A percentile compares a stretch with the other conserved stretches of the same genome.
These are phyloP conservation scores for Scatophagus argus DNA, from an alignment of 2,113 vertebrate species.

Conservation along the genomic window DNA sequence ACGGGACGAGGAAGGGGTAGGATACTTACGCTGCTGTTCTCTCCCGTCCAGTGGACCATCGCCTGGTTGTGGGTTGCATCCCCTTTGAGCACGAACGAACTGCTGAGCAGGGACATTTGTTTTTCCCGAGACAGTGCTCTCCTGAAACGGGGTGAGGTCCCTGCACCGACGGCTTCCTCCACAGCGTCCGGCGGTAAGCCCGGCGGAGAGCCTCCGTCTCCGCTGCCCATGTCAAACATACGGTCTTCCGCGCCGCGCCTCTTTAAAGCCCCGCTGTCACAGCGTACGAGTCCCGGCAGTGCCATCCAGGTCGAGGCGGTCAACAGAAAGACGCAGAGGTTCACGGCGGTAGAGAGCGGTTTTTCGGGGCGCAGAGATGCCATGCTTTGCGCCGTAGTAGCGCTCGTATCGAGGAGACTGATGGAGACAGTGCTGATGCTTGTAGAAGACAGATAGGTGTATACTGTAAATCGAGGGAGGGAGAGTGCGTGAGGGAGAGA, in stretches of 20 bases:
- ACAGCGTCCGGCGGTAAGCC: slow-evolving; percentile 50
- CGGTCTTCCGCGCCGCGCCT: slow-evolving; percentile 70
- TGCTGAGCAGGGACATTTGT: slow-evolving; percentile 90
- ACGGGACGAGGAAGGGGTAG: slow-evolving; percentile 15
- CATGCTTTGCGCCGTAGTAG: slow-evolving; percentile 85
- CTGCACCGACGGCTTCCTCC: slow-evolving; percentile 46
- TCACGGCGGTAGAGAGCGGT: slow-evolving; percentile 62
- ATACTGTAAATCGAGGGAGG: slow-evolving; percentile 75
- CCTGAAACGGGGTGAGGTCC: slow-evolving; percentile 76
- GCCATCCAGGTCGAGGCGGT: slow-evolving; percentile 76
- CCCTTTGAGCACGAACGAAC: slow-evolving; percentile 96
- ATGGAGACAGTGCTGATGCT: slow-evolving; percentile 81
- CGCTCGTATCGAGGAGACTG: slow-evolving; percentile 76
- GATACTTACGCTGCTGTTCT: slow-evolving; percentile 98
- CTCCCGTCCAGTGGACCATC: slow-evolving; percentile 99
- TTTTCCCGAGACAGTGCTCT: slow-evolving; percentile 85
- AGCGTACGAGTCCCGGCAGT: slow-evolving; percentile 73
- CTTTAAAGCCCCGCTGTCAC: slow-evolving; percentile 73
- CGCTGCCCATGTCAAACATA: slow-evolving; percentile 59
- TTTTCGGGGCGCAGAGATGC: slow-evolving; percentile 70
- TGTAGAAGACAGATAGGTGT: slow-evolving; percentile 80
- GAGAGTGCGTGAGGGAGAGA: slow-evolving; percentile 72
- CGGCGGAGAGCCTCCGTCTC: slow-evolving; percentile 51
- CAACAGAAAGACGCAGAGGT: slow-evolving; percentile 72
- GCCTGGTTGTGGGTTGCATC: slow-evolving; percentile 98